A percentile compares a stretch with the other conserved stretches of the same genome.
phyloP scores from a whole-genome alignment of 2,797 vertebrate genomes.

The Cossypha niveicapilla region DNA sequence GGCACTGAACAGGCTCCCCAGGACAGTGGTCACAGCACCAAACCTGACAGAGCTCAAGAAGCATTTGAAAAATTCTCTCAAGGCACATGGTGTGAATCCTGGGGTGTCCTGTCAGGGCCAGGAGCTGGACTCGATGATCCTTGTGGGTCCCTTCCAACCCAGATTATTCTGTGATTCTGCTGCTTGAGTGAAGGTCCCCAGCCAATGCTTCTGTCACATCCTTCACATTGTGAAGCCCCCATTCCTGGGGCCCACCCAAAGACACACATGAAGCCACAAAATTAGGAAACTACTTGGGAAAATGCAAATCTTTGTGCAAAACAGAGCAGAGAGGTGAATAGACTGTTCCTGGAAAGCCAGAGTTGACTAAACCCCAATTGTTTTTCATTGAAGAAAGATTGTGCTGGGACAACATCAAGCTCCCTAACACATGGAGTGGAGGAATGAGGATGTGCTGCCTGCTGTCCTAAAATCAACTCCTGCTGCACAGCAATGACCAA shows the following conservation, averaged over 20 bases:
- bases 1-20: neutral
- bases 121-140: fast-evolving
- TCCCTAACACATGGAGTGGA: neutral
- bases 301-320: neutral
- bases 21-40: neutral
- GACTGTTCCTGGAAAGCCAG: neutral
- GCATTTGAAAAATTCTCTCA: neutral
- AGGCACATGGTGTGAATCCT: too few relatives aligned
- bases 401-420: neutral
- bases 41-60: neutral
- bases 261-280: fast-evolving
- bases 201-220: neutral
- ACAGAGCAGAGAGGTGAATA: neutral
- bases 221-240: neutral
- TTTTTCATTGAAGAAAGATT: neutral
- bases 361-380: neutral
- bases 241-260: fast-evolving
- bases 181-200: neutral
- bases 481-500: neutral
- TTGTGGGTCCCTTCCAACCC: neutral
- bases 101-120: too few relatives aligned
- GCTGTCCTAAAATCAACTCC: neutral
- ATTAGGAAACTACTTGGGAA: neutral
- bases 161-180: neutral
- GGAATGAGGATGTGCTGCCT: neutral